Evolutionary conservation across 2,113 vertebrate species (phyloP).

Genomic region (Xenopus borealis): DNA sequence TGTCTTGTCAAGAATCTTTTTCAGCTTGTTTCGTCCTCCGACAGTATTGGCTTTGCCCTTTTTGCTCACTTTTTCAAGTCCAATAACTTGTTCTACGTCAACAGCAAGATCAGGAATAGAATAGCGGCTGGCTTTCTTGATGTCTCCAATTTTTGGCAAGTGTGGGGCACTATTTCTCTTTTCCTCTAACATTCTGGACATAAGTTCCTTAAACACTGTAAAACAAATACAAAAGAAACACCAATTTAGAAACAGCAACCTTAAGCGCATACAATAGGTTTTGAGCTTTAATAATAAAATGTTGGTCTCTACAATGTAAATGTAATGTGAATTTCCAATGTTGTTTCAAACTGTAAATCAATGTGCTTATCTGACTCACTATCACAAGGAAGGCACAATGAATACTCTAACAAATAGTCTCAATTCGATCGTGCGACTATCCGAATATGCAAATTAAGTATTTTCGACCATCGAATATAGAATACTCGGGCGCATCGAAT

Average conservation of each 20-base stretch:
- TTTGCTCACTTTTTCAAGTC: conserved; percentile 92
- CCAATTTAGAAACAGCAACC: not conserved
- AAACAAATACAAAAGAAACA: not conserved
- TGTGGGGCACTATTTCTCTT: conserved; percentile 92
- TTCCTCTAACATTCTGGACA: conserved; percentile 86
- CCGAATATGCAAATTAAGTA: no score
- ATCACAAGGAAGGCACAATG: no score
- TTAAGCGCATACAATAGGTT: no score
- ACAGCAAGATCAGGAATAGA: conserved; percentile 96
- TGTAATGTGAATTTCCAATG: no score
- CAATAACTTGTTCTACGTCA: conserved; percentile 95
- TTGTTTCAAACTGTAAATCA: no score
- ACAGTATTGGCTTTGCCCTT: conserved; percentile 93
- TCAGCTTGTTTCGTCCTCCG: conserved; percentile 92
- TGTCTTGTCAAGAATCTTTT: conserved; percentile 98
- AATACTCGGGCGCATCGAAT: no score
- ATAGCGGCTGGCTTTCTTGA: conserved; percentile 94
- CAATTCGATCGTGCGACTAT: no score
- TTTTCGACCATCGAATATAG: no score
- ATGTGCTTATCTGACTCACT: no score
- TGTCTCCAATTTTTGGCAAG: conserved; percentile 95
- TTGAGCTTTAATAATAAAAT: no score
- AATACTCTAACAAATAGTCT: no score
- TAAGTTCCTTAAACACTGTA: conserved; percentile 93
- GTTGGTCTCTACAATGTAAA: no score